These are phyloP conservation scores for Poecilobothrus nobilitatus DNA, from an alignment of 2,888 invertebrate genomes.

Conservation along the genomic window DNA sequence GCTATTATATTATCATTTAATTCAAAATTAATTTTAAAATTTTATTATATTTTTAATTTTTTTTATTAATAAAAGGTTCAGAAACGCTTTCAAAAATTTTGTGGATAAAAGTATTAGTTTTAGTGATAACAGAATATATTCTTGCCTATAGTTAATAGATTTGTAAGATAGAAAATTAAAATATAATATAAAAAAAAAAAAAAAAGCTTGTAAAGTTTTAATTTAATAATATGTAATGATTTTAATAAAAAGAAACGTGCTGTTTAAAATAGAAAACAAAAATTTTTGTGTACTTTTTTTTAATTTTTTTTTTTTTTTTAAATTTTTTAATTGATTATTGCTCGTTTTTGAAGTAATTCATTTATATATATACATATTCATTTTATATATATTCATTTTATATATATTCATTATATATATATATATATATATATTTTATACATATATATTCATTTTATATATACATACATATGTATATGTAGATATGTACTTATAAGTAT, in stretches of 20 bases:
- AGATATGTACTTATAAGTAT: no score
- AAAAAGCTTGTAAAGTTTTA: conserved; percentile 3
- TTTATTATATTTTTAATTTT: not conserved
- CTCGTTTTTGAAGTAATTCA: no score
- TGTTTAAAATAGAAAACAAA: not conserved
- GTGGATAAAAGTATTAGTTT: not conserved
- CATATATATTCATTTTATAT: no score
- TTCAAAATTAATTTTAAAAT: no score
- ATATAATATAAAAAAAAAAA: not conserved
- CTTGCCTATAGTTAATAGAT: conserved; percentile 6
- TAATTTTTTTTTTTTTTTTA: not conserved
- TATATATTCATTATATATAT: no score
- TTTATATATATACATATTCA: no score
- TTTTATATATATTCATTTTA: no score
- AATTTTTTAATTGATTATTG: no score
- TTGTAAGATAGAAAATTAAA: conserved; percentile 6
- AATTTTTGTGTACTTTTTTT: not conserved
- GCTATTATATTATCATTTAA: not conserved
- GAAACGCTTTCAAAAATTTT: conserved; percentile 6
- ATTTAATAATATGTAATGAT: conserved; percentile 6
- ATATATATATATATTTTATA: no score
- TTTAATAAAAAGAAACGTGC: conserved; percentile 4
- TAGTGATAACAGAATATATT: conserved; percentile 4
- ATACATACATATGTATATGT: no score
- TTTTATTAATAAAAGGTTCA: not conserved